Conservation (phyloP, 2,113 vertebrate species). For the Stegostoma tigrinum region DNA sequence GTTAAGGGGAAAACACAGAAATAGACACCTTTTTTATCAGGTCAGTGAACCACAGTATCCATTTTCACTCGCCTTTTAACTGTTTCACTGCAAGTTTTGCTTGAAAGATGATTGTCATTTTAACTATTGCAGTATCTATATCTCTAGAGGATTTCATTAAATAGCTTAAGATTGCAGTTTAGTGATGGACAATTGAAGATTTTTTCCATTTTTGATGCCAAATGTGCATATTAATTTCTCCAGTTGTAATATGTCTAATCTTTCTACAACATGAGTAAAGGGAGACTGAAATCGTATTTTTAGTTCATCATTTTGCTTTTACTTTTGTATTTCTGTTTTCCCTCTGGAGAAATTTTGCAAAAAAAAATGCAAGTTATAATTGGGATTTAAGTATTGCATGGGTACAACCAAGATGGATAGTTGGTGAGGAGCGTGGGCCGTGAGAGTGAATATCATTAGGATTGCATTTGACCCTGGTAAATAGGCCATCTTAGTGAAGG, state of each 20-base stretch:
- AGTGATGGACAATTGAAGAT: not conserved
- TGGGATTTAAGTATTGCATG: not conserved
- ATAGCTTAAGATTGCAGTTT: not conserved
- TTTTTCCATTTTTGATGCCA: not conserved
- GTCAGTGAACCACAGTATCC: slow-evolving; percentile 41
- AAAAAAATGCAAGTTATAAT: not conserved
- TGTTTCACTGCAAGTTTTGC: not conserved
- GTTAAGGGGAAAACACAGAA: slow-evolving; percentile 47
- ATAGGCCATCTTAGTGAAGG: not conserved
- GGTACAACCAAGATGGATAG: not conserved
- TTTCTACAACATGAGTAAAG: not conserved
- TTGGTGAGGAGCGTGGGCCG: not conserved
- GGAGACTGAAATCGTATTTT: not conserved
- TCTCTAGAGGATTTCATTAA: not conserved
- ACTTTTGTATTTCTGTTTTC: not conserved
- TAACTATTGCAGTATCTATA: not conserved
- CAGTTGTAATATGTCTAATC: not conserved
- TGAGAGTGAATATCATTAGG: not conserved
- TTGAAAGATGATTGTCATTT: not conserved
- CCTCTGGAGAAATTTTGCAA: not conserved
- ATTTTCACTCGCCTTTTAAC: slow-evolving; percentile 31
- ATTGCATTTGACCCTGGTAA: not conserved
- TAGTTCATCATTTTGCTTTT: not conserved
- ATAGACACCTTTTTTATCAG: slow-evolving; percentile 45
- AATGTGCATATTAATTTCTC: not conserved